Evolutionary conservation across 2,113 vertebrate species (phyloP).

Genomic region (Oncorhynchus gorbuscha): DNA sequence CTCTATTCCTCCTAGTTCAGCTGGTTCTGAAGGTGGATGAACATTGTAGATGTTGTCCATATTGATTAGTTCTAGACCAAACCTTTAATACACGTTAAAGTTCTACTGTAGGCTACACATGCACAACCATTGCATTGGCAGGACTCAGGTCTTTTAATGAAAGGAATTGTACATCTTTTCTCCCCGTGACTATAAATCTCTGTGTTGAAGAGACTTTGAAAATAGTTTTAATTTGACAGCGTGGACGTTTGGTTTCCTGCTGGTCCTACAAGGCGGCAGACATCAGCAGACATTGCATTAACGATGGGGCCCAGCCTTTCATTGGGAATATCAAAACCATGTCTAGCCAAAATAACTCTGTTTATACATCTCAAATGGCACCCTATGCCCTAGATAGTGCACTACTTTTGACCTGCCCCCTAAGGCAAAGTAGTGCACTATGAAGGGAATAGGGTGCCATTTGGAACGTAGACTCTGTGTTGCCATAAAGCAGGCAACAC

Average conservation of each 20-base stretch:
- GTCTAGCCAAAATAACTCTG: conserved; percentile 13
- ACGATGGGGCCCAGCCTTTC: not conserved
- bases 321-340: conserved; percentile 10
- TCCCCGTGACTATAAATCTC: not conserved
- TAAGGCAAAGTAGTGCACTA: too few relatives aligned
- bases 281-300: not conserved
- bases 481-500: conserved; percentile 21
- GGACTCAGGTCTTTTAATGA: not conserved
- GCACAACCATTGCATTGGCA: not conserved
- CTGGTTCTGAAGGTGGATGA: not conserved
- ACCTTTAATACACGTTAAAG: not conserved
- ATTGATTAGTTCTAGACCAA: not conserved
- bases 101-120: not conserved
- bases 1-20: too few relatives aligned
- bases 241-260: not conserved
- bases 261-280: not conserved
- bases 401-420: too few relatives aligned
- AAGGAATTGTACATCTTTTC: not conserved
- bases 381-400: too few relatives aligned
- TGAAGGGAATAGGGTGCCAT: too few relatives aligned
- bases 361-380: too few relatives aligned
- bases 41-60: not conserved
- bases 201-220: conserved; percentile 2
- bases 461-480: not conserved
- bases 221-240: conserved; percentile 8